Evolutionary conservation across 2,888 invertebrate genomes (phyloP).

Genomic region (Papilio elwesi): DNA sequence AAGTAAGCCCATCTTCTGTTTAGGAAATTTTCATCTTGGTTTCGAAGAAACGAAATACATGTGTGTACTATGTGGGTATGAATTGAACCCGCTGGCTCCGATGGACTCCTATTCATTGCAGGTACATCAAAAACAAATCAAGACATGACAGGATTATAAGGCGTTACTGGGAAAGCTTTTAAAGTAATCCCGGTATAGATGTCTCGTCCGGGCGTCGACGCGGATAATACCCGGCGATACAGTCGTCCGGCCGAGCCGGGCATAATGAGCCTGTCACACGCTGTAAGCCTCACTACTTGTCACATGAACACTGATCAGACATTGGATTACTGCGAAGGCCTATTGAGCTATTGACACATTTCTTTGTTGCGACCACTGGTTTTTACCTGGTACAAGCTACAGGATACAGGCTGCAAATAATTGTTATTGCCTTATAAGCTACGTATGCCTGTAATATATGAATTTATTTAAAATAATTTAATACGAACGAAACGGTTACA

Average conservation of each 20-base stretch:
- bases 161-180: constrained; percentile 32
- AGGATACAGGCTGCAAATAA: background rate
- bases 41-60: too few relatives aligned
- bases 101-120: constrained; percentile 2
- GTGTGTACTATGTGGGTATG: too few relatives aligned
- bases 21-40: too few relatives aligned
- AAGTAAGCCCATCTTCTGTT: too few relatives aligned
- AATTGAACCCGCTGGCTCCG: background rate
- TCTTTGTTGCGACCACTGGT: constrained; percentile 27
- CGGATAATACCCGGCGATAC: constrained; percentile 21
- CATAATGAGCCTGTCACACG: constrained; percentile 28
- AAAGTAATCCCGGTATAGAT: constrained; percentile 39
- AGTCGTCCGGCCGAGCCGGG: constrained; percentile 1
- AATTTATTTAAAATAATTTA: too few relatives aligned
- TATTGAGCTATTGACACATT: constrained; percentile 34
- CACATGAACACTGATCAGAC: constrained; percentile 51
- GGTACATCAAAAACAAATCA: constrained; percentile 22
- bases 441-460: background rate
- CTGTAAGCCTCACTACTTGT: constrained; percentile 47
- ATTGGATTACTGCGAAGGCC: constrained; percentile 42
- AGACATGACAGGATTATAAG: constrained; percentile 27
- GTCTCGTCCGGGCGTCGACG: constrained; percentile 21
- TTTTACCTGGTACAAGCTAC: constrained; percentile 21
- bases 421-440: background rate
- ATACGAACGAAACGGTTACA: too few relatives aligned